Evolutionary conservation across 2,113 vertebrate species (phyloP), one percentile per base, ranked within the genome.

Genomic region (Prinia subflava): DNA sequence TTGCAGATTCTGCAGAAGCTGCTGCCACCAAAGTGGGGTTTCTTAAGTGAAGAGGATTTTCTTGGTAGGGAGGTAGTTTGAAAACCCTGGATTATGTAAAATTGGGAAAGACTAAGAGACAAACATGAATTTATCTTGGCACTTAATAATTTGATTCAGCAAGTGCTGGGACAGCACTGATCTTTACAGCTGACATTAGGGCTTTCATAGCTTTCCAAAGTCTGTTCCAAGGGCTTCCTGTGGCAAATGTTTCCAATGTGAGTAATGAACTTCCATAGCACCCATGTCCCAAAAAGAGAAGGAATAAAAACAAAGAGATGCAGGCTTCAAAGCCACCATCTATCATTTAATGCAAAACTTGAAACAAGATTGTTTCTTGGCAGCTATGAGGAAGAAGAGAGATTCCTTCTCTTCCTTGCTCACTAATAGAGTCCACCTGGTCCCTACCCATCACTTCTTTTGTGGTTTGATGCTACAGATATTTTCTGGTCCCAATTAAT

Each of bases 171-270:
- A 59, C 50, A 87, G 89, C 50, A 69, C 65, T 76, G 75, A 70
- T 95, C 46, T 95, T 95, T 96, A 96, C 77, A 7, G 84, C 94
- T 94, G 80, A 92, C 17, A 8, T 93, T 93, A 84, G 74, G 93
- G 64, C 90, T 97, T 97, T 96, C 93, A 88, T 82, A 94, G 83
- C 84, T 96, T 96, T 96, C 97, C 97, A 94, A 79, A 90, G 75
- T 19, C 88, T 1, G 9, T 92, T 97, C 95, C 96, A 97, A 79
- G 84, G 87, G 83, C 88, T 96, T 94, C 92, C 94, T 97, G 93
- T 96, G 95, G 80, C 74, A 94, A 97, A 96, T 94, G 87, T 98
- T 98, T 98, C 97, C 97, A 96, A 7, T 17, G 27, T 98, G 98
- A 97, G 91, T 98, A 98, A 98, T 97, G 94, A 87, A 91, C 82